Base-by-base conservation (phyloP, 2,888 invertebrate species). In the Drosophila sordidula region DNA sequence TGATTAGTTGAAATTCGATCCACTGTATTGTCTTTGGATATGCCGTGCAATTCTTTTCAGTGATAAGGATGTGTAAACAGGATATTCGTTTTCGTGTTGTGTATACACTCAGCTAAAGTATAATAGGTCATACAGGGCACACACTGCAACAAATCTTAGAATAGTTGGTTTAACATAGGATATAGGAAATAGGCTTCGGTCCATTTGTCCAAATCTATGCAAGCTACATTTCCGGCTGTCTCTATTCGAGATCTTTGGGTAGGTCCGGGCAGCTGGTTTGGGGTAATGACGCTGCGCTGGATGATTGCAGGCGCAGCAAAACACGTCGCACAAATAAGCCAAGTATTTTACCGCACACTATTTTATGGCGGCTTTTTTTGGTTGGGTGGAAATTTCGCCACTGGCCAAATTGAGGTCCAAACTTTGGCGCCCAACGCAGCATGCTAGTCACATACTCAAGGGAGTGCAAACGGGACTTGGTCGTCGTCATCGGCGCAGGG, bases 321-420 rank as follows among this genome's bases (percentile, higher is more conserved):
- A 59, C 80, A 80, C 80, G 87, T 86, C 46, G 67, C 58, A 59
- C 64, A 57, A 75, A 75, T 52, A 55, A 49, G 78, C 57, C 86
- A 70, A 72, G 69, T 68, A 54, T 83, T 64, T 73, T 42, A 54
- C 84, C 80, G 67, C 74, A 87, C 57, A 74, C 65, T 6, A 41
- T 70, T 61, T 68, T 67, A 25, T 45, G 56, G 55, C 45, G 70
- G 46, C 56, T 42, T 58, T 65, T 73, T 70, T 34, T 44, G 34
- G 9, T 14, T 38, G 14, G n/a, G 46, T 25, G 45, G 12, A 34
- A 80, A 79, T 57, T 78, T 78, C 66, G 78, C 72, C 71, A 70
- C 85, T 74, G 74, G 78, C 63, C 63, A 87, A 87, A 80, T 87
- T 84, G 72, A 84, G 87, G 81, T 78, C 82, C 78, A 84, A 82